Evolutionary conservation across 2,113 vertebrate genomes (phyloP).

Genomic region (Gadus chalcogrammus): DNA sequence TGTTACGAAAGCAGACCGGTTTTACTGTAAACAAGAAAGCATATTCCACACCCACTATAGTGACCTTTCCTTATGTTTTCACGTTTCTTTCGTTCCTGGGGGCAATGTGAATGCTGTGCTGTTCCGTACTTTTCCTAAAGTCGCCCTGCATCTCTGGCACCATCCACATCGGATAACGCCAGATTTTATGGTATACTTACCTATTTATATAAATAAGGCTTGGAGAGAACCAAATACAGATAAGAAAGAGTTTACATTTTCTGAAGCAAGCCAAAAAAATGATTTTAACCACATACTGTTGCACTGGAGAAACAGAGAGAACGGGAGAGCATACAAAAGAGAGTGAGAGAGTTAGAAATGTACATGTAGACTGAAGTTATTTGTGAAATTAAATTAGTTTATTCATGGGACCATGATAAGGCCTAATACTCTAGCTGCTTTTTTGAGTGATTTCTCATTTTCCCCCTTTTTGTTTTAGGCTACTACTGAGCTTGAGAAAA

Average conservation of each 20-base stretch:
- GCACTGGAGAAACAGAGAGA: conserved; percentile 13
- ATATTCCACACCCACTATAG: too few species aligned
- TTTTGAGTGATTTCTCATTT: background rate
- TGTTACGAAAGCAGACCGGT: conserved; percentile 4
- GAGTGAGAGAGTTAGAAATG: background rate
- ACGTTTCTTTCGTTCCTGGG: background rate
- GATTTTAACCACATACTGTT: conserved; percentile 8
- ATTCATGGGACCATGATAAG: conserved; percentile 26
- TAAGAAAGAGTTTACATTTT: conserved; percentile 31
- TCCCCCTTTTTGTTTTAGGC: background rate
- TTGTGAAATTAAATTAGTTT: background rate
- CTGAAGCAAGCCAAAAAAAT: conserved; percentile 6
- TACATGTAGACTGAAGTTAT: background rate
- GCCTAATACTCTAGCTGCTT: conserved; percentile 6
- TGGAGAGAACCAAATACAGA: conserved; percentile 16
- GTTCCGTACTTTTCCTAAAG: background rate
- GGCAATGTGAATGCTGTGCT: background rate
- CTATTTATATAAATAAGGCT: conserved; percentile 1
- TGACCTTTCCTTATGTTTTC: too few species aligned
- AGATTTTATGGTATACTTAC: background rate
- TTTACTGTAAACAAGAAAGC: background rate
- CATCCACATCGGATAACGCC: too few species aligned
- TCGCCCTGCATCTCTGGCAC: background rate
- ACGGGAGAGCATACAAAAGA: background rate
- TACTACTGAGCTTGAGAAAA: background rate